Conservation (phyloP, 2,113 vertebrate species). For the Glaucomys volans region DNA sequence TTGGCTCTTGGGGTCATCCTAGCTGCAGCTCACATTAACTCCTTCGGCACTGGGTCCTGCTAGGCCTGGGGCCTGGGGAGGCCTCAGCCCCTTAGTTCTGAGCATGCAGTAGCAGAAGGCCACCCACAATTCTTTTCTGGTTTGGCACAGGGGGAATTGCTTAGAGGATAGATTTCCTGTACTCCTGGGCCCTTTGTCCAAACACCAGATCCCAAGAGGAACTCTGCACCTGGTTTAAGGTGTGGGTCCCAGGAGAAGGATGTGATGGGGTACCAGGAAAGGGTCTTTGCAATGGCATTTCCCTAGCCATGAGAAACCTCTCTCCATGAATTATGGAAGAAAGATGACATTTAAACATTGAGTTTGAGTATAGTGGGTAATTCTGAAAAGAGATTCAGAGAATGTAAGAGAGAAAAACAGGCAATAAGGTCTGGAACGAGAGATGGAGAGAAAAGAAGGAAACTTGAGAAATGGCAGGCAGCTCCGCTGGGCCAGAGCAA, state of each 20-base stretch:
- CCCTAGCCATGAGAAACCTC: not conserved
- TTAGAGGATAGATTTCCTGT: not conserved
- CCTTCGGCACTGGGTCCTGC: not conserved
- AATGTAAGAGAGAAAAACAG: not conserved
- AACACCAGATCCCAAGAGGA: not conserved
- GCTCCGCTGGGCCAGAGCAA: not conserved
- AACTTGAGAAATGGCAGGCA: not conserved
- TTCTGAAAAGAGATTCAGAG: not conserved
- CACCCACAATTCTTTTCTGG: not conserved
- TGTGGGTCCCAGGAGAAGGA: not conserved
- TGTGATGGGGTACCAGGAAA: not conserved
- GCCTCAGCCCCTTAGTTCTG: not conserved
- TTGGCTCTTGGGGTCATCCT: conserved; percentile 67
- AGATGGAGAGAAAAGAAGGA: not conserved
- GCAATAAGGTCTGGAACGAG: not conserved
- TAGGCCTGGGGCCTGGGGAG: not conserved
- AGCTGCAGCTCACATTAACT: conserved; percentile 73
- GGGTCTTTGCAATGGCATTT: not conserved
- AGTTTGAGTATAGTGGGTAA: not conserved
- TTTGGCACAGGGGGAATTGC: not conserved
- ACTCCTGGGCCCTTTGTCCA: not conserved
- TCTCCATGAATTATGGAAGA: conserved; percentile 22
- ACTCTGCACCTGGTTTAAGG: not conserved
- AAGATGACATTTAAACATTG: not conserved
- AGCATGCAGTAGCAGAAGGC: not conserved